phyloP scores from a whole-genome alignment of 2,797 vertebrate genomes.

The Coranthus polyacanthus region DNA sequence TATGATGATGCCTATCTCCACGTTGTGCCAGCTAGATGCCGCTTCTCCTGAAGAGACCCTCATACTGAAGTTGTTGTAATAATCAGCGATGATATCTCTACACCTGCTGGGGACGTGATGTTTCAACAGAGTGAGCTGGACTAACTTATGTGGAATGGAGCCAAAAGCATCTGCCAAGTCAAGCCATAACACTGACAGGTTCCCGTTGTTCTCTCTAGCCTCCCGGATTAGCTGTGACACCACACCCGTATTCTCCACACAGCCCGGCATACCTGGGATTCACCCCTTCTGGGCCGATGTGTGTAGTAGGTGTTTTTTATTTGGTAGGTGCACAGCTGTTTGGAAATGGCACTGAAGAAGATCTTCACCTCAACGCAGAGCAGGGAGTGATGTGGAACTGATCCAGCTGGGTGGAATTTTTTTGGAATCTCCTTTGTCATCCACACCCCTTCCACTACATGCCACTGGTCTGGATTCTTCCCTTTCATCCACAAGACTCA shows the following conservation, averaged over 20 bases:
- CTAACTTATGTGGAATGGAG: no score
- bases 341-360: conserved; percentile 26
- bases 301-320: background rate
- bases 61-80: conserved; percentile 13
- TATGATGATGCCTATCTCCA: conserved; percentile 10
- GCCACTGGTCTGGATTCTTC: conserved; percentile 6
- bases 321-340: background rate
- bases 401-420: background rate
- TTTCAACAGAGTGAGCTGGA: conserved; percentile 2
- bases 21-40: background rate
- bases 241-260: no score
- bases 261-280: no score
- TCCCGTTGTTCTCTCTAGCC: no score
- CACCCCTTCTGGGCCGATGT: conserved; percentile 5
- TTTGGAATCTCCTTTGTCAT: background rate
- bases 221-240: no score
- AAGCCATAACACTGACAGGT: no score
- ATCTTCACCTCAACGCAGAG: conserved; percentile 7
- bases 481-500: background rate
- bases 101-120: background rate
- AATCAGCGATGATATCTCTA: conserved; percentile 11
- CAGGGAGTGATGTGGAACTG: conserved; percentile 27
- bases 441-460: background rate
- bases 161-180: background rate
- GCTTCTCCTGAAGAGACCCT: conserved; percentile 1